Evolutionary conservation across 2,888 invertebrate genomes (phyloP), one percentile per base, ranked within the genome.

Genomic region (Prosopocoilus inquinatus): DNA sequence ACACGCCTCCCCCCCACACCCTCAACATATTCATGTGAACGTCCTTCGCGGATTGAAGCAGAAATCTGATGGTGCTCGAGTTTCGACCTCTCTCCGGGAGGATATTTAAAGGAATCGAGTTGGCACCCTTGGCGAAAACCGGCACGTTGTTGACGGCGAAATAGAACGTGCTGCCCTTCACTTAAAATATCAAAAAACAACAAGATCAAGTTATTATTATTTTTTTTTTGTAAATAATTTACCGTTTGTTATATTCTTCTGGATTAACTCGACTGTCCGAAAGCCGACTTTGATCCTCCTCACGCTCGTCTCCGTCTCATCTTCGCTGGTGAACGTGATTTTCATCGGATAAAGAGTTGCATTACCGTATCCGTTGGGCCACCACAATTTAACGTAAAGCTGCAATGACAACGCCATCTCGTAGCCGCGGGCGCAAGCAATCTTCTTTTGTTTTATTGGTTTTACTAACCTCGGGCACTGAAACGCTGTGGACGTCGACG

Each of bases 1-100:
- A 99, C 0, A 94, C 79, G 0, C 96, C 98, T 9, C 98, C 98
- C 28, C 98, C 98, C 98, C 98, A 99, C 1, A 98, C 91, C n/a
- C 98, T 82, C 9, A 98, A 77, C 87, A 94, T 92, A 69, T 93
- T 91, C 91, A 96, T 94, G 71, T 96, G 85, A 0, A 88, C 86
- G 7, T 87, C 84, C 62, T 83, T 84, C 0, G 89, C 89, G 0
- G 91, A 86, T 50, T 75, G 70, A 35, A 96, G 73, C 1, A 95
- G 78, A 59, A 82, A 76, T 32, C 82, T 77, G 50, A 92, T 83
- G 78, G 81, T 79, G 65, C 78, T 80, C 16, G 74, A 71, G 59
- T 85, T 76, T 15, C 81, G 80, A 1, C 88, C 84, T 33, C 81
- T 69, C 78, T 95, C 94, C 0, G 92, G 94, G 50, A 96, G 83